Percentiles rank a stretch among this genome's conserved stretches.
Evolutionary conservation across 2,888 invertebrate genomes (phyloP).

Genomic region (Rhamnusium bicolor): DNA sequence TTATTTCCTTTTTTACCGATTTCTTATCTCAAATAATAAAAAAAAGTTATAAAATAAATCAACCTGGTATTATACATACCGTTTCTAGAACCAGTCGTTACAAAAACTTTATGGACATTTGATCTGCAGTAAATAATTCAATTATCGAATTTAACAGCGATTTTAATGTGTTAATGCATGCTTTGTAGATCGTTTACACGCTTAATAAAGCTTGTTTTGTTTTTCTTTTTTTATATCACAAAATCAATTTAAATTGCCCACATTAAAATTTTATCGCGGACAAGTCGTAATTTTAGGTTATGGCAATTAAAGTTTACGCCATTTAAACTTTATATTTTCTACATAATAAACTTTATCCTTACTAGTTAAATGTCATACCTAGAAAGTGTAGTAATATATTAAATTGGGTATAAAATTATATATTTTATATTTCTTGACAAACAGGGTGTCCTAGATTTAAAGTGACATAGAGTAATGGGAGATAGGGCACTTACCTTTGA

Average conservation of each 20-base stretch:
- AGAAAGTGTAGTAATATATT: background rate
- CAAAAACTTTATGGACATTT: constrained; percentile 27
- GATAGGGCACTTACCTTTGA: no score
- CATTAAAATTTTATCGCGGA: constrained; percentile 39
- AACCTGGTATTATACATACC: background rate
- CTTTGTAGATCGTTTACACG: constrained; percentile 44
- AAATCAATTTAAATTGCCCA: constrained; percentile 39
- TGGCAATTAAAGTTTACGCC: constrained; percentile 8
- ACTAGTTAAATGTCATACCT: background rate
- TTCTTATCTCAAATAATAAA: background rate
- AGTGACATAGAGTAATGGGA: no score
- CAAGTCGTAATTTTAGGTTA: constrained; percentile 35
- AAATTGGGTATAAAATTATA: background rate
- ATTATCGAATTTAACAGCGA: constrained; percentile 42
- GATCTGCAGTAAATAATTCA: constrained; percentile 44
- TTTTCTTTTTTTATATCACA: constrained; percentile 35
- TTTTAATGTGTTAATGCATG: constrained; percentile 46
- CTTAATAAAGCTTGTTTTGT: constrained; percentile 41
- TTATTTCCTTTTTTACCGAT: background rate
- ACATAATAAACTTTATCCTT: background rate
- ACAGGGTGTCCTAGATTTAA: no score
- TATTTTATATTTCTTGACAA: background rate
- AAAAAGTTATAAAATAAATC: constrained; percentile 2
- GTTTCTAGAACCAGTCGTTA: constrained; percentile 3
- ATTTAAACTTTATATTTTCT: constrained; percentile 6